Base-by-base conservation (phyloP, 92 coral and sea anemone species). In the Zoanthus gigantus region DNA sequence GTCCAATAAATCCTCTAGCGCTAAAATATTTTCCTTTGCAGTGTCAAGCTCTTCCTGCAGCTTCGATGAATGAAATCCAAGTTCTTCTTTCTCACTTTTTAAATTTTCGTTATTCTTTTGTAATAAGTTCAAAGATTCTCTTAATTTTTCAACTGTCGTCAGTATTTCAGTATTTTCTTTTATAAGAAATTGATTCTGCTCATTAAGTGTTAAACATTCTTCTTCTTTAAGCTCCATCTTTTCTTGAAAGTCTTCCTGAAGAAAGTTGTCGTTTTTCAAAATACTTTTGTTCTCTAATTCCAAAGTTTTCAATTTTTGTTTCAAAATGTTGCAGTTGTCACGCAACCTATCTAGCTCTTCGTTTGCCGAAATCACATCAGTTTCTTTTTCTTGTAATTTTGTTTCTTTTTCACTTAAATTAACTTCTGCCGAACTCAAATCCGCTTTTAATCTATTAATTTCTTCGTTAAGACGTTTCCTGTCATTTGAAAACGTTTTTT, bases 31-130 rank as follows among this genome's bases (percentile, higher is more conserved):
- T 69, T 80, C 96, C 12, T 87, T 92, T 56, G 92, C 88, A 88
- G 78, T 90, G 29, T 91, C 89, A 18, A 93, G 61, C 65, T 93
- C 91, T 46, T 93, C 96, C 76, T 93, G 90, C 71, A 93, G 69
- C 63, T 89, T 89, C 9, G 77, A 67, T 44, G 90, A 72, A 23
- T 91, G 88, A 34, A 79, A 82, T 66, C 85, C 91, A 45, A 93
- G 88, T 30, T 79, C 76, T 82, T 89, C 86, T 37, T 93, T 89
- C 28, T 93, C 96, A 6, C 85, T 86, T 82, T 88, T 88, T 15
- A 86, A 82, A 13, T 71, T 89, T 79, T 95, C 96, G 52, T 91
- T 95, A 11, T 90, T 92, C 2, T 89, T 91, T 30, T 91, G 85
- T 3, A 95, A 47, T 18, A 93, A 68, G 71, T 89, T 91, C 54